Percentiles rank a stretch among this genome's conserved stretches.
Evolutionary conservation across 2,797 vertebrate species (phyloP).

Genomic region (Neopelma chrysocephalum): DNA sequence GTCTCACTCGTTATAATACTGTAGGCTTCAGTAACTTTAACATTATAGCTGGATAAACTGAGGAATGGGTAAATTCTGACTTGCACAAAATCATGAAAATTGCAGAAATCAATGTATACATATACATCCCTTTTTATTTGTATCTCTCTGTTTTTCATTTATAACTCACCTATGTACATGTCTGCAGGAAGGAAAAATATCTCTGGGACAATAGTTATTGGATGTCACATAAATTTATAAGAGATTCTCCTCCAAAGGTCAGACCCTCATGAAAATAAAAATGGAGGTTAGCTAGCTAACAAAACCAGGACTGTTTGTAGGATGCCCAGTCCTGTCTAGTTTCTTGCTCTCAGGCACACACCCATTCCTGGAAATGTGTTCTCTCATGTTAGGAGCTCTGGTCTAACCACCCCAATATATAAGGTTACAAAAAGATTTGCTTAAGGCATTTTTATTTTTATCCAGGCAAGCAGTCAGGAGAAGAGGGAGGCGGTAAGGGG

Average conservation of each 20-base stretch:
- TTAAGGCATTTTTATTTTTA: conserved; percentile 63
- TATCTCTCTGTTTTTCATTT: background rate
- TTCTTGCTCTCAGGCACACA: conserved; percentile 32
- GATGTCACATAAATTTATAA: background rate
- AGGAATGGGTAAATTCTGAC: background rate
- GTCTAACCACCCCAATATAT: conserved; percentile 8
- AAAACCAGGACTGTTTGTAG: conserved; percentile 7
- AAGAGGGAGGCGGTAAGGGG: background rate
- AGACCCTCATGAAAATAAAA: background rate
- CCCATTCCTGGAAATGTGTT: conserved; percentile 61
- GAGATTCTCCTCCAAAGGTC: background rate
- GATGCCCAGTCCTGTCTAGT: background rate
- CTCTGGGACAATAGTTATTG: background rate
- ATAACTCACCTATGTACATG: background rate
- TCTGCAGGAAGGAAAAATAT: background rate
- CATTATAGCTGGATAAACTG: background rate
- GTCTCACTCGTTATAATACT: background rate
- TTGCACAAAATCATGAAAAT: background rate
- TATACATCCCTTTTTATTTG: background rate
- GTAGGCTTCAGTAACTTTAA: background rate
- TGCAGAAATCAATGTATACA: background rate
- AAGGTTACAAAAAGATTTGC: conserved; percentile 63
- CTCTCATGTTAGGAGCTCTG: conserved; percentile 20
- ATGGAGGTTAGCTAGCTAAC: background rate
- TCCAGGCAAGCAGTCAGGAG: background rate